These are phyloP conservation scores for Drosophila subpulchrella DNA, from an alignment of 1,140 invertebrate genomes.

Conservation along the genomic window DNA sequence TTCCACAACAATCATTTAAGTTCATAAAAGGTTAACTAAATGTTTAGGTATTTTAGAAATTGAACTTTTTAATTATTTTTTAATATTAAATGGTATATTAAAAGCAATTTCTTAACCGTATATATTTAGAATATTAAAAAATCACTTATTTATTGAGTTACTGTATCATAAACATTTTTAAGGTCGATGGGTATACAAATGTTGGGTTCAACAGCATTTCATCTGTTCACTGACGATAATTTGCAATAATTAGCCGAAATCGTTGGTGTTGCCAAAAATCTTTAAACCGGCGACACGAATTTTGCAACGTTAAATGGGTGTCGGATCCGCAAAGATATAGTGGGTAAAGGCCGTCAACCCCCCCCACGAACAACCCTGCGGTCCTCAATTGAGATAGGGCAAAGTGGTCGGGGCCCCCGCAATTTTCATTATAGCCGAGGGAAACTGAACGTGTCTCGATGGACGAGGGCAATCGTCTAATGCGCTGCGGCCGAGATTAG, in stretches of 20 bases:
- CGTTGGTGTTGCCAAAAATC: slow-evolving; percentile 45
- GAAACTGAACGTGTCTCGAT: slow-evolving; percentile 23
- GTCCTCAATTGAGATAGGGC: slow-evolving; percentile 32
- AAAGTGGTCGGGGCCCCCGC: slow-evolving; percentile 23
- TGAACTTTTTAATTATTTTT: no score
- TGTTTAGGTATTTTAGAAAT: no score
- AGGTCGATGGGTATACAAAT: no score
- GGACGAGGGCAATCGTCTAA: slow-evolving; percentile 50
- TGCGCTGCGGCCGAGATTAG: slow-evolving; percentile 59
- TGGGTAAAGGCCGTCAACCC: not conserved
- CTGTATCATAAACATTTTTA: not conserved
- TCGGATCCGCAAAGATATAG: slow-evolving; percentile 9
- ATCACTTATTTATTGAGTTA: no score
- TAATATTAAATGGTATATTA: no score
- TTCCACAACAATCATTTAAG: not conserved
- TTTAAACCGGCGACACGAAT: slow-evolving; percentile 43
- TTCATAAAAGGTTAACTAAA: not conserved
- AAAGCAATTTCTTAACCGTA: no score
- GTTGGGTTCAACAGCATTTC: slow-evolving; percentile 36
- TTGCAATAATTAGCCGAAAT: slow-evolving; percentile 40
- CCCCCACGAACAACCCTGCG: not conserved
- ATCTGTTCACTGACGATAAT: slow-evolving; percentile 8
- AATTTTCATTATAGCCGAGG: slow-evolving; percentile 15
- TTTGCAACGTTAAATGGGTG: slow-evolving; percentile 54
- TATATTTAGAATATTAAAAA: no score